phyloP scores from a whole-genome alignment of 2,113 vertebrate species.

The Eulemur macaco region DNA sequence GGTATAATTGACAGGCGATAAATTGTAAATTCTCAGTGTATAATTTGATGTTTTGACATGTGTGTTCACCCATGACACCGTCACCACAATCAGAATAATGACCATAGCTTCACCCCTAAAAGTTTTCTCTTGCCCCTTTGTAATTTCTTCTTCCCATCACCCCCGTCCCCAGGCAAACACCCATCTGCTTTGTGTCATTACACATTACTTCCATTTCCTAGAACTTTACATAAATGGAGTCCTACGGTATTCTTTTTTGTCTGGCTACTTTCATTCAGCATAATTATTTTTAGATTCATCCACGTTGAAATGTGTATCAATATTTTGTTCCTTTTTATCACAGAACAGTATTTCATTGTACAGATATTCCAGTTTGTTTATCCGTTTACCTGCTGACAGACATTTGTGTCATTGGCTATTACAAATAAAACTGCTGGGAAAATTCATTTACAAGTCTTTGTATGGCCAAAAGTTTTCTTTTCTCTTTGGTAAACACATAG shows the following conservation, averaged over 20 bases:
- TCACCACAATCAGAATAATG: neutral
- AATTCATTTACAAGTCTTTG: neutral
- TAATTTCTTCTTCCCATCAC: neutral
- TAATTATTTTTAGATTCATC: constrained; percentile 36
- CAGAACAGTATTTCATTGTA: neutral
- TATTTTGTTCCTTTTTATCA: neutral
- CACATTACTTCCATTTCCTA: neutral
- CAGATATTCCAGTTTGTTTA: neutral
- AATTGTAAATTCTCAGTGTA: neutral
- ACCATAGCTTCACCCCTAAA: neutral
- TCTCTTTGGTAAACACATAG: neutral
- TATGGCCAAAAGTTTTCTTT: neutral
- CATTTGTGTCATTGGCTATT: neutral
- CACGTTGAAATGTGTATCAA: neutral
- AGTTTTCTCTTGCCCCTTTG: neutral
- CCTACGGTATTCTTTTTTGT: neutral
- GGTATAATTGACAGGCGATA: neutral
- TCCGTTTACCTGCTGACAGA: neutral
- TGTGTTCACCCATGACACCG: neutral
- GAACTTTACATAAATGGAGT: neutral
- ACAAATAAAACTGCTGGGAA: neutral
- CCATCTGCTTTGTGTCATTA: neutral
- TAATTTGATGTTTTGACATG: neutral
- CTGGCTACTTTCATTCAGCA: neutral
- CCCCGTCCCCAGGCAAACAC: neutral